Evolutionary conservation across 2,797 vertebrate genomes (phyloP).

Genomic region (Furcifer pardalis): DNA sequence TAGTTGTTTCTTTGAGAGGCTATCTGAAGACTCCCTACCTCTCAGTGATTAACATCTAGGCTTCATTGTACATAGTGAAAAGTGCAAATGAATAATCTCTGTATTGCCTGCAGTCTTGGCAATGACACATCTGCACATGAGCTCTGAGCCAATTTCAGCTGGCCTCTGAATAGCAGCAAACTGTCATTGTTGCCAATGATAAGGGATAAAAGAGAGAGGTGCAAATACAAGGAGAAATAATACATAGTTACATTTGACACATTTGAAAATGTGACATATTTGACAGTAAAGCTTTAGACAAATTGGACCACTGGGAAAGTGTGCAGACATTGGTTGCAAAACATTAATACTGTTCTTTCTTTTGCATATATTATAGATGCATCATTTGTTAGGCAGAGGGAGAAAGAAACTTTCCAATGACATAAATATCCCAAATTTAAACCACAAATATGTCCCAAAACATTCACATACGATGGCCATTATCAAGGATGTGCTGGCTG

Average conservation of each 20-base stretch:
- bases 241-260: not conserved
- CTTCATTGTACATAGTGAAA: not conserved
- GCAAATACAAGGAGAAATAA: not conserved
- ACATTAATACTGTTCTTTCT: not conserved
- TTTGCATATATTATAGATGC: not conserved
- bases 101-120: accelerated
- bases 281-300: not conserved
- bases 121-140: not conserved
- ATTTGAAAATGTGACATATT: not conserved
- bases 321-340: not conserved
- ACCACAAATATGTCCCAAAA: too few relatives aligned
- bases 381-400: not conserved
- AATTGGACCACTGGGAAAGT: not conserved
- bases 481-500: too few relatives aligned
- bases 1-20: not conserved
- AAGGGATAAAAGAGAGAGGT: too few relatives aligned
- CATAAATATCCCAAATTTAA: too few relatives aligned
- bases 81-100: not conserved
- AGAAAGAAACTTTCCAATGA: not conserved
- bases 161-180: not conserved
- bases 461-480: too few relatives aligned
- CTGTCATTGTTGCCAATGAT: not conserved
- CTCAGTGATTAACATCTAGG: not conserved
- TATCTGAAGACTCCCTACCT: not conserved
- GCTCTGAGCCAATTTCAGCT: accelerated